Evolutionary conservation across 1,140 invertebrate genomes (phyloP).

Genomic region (Tetramorium simillimum): DNA sequence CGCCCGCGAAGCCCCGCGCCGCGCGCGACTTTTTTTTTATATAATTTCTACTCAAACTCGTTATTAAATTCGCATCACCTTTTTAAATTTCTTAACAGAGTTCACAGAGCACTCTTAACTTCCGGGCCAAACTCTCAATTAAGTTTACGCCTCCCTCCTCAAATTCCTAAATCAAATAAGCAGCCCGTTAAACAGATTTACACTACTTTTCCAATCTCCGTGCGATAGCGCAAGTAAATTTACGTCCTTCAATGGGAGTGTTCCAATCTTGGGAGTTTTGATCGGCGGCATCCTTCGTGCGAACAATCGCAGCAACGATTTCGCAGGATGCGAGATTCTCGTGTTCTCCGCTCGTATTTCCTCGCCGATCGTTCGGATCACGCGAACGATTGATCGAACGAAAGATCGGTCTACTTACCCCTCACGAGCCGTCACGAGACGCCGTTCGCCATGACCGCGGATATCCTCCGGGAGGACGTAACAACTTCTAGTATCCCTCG

Average conservation of each 20-base stretch:
- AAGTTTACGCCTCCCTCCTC: not conserved
- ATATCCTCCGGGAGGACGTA: not conserved
- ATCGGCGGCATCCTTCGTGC: not conserved
- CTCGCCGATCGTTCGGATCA: not conserved
- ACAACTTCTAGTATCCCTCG: conserved; percentile 47
- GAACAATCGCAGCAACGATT: not conserved
- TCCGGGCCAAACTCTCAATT: conserved; percentile 2
- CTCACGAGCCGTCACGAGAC: conserved; percentile 36
- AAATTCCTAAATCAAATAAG: conserved; percentile 18
- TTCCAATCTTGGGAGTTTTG: not conserved
- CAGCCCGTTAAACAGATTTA: not conserved
- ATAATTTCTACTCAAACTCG: conserved; percentile 7
- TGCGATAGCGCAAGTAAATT: not conserved
- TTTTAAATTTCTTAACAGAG: conserved; percentile 30
- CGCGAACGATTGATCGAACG: conserved; percentile 23
- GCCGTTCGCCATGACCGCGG: conserved; percentile 35
- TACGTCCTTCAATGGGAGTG: not conserved
- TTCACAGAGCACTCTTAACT: conserved; percentile 7
- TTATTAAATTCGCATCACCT: not conserved
- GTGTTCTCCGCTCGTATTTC: not conserved
- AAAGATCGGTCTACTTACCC: conserved; percentile 2
- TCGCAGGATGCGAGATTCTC: conserved; percentile 2
- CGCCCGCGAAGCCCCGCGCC: not conserved
- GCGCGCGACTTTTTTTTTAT: not conserved
- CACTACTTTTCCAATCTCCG: not conserved